Percentiles rank a stretch among this genome's conserved stretches.
These are phyloP conservation scores for Calosoma granatense DNA, from an alignment of 1,140 invertebrate species.

Conservation along the genomic window DNA sequence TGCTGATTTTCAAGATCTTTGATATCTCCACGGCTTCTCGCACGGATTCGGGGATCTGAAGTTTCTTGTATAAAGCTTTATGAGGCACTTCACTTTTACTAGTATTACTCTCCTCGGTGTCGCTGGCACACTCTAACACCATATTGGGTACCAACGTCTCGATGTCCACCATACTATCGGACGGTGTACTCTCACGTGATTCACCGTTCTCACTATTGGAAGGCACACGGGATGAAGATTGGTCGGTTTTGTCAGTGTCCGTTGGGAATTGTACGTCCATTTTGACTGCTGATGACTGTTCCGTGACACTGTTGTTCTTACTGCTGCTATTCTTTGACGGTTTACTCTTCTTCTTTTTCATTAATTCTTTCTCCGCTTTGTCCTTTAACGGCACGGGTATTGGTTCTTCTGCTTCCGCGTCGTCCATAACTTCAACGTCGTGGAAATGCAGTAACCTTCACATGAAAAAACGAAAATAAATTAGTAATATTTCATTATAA, in stretches of 20 bases:
- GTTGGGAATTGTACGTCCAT: background rate
- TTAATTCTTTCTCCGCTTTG: constrained; percentile 35
- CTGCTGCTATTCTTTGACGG: constrained; percentile 31
- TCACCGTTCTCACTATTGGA: constrained; percentile 14
- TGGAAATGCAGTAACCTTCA: constrained; percentile 56
- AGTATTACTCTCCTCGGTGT: constrained; percentile 18
- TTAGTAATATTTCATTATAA: background rate
- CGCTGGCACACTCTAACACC: constrained; percentile 30
- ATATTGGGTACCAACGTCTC: constrained; percentile 32
- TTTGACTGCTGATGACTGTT: constrained; percentile 1
- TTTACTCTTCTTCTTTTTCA: constrained; percentile 40
- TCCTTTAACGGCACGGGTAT: constrained; percentile 34
- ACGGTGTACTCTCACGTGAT: constrained; percentile 25
- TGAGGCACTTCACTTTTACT: constrained; percentile 11
- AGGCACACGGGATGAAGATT: constrained; percentile 23
- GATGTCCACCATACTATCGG: constrained; percentile 30
- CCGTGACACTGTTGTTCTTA: constrained; percentile 12
- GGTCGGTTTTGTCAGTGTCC: constrained; percentile 15
- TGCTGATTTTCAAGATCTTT: constrained; percentile 23
- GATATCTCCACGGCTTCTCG: constrained; percentile 27
- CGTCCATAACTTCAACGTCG: constrained; percentile 55
- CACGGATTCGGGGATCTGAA: constrained; percentile 22
- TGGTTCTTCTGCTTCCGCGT: constrained; percentile 42
- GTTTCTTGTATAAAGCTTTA: constrained; percentile 15
- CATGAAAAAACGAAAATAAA: constrained; percentile 13